These are phyloP conservation scores for Leucoptera coffeella DNA, from an alignment of 2,888 invertebrate species.

Conservation along the genomic window DNA sequence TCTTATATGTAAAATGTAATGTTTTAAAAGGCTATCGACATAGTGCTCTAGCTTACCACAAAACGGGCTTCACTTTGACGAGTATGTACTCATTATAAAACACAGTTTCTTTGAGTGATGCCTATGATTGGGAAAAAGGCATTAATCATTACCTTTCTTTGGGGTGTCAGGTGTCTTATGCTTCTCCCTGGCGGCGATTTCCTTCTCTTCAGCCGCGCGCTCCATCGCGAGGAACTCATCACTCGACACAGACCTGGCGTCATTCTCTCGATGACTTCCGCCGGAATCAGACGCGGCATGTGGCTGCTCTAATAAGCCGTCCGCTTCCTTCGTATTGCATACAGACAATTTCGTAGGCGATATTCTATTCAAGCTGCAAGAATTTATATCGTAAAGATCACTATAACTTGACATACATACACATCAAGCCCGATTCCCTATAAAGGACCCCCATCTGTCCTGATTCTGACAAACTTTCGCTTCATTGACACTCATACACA, in stretches of 20 bases:
- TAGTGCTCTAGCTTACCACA: conserved; percentile 13
- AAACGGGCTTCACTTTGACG: no score
- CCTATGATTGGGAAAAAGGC: no score
- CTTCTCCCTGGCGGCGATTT: conserved; percentile 14
- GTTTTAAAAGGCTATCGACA: no score
- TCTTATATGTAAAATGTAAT: no score
- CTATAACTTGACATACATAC: background rate
- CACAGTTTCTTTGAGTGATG: no score
- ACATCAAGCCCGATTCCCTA: no score
- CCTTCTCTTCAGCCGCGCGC: conserved; percentile 31
- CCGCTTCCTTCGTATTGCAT: conserved; percentile 28
- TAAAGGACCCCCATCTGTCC: no score
- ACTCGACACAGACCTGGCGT: conserved; percentile 29
- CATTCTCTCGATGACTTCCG: conserved; percentile 27
- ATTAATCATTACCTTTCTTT: no score
- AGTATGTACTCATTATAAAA: no score
- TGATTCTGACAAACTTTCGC: no score
- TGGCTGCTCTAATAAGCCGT: conserved; percentile 21
- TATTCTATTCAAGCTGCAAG: conserved; percentile 33
- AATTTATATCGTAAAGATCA: conserved; percentile 4
- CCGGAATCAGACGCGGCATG: conserved; percentile 29
- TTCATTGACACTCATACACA: background rate
- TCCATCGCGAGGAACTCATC: conserved; percentile 46
- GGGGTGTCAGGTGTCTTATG: no score
- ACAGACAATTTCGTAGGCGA: conserved; percentile 41